Evolutionary conservation across 2,113 vertebrate genomes (phyloP).

Genomic region (Gallinago jamesoni): DNA sequence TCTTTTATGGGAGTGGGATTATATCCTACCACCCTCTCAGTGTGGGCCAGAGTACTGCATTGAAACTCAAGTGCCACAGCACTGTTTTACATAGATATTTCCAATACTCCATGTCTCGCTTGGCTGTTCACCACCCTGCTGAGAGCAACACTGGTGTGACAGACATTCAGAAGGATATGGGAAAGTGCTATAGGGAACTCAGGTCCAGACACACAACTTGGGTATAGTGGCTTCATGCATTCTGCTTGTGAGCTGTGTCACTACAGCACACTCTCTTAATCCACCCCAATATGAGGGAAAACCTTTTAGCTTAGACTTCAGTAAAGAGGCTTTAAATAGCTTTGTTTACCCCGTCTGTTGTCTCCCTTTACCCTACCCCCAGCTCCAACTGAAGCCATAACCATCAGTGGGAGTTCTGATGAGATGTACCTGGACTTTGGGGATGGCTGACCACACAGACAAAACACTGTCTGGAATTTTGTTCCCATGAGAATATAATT

Average conservation of each 20-base stretch:
- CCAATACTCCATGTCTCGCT: not conserved
- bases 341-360: not conserved
- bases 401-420: too few relatives aligned
- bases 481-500: too few relatives aligned
- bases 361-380: too few relatives aligned
- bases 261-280: not conserved
- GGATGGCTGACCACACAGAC: too few relatives aligned
- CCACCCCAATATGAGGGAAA: not conserved
- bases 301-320: not conserved
- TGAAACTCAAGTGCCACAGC: not conserved
- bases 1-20: not conserved
- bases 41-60: not conserved
- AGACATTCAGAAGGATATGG: not conserved
- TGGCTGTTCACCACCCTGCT: not conserved
- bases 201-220: not conserved
- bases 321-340: not conserved
- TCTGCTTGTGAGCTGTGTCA: not conserved
- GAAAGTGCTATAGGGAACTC: not conserved
- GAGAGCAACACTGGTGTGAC: not conserved
- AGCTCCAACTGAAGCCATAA: too few relatives aligned
- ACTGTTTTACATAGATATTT: not conserved
- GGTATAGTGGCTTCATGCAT: not conserved
- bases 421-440: too few relatives aligned
- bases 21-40: not conserved
- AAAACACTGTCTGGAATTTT: too few relatives aligned